A percentile compares a stretch with the other conserved stretches of the same genome.
Evolutionary conservation across 2,113 vertebrate genomes (phyloP).

Genomic region (Spizaetus ornatus): DNA sequence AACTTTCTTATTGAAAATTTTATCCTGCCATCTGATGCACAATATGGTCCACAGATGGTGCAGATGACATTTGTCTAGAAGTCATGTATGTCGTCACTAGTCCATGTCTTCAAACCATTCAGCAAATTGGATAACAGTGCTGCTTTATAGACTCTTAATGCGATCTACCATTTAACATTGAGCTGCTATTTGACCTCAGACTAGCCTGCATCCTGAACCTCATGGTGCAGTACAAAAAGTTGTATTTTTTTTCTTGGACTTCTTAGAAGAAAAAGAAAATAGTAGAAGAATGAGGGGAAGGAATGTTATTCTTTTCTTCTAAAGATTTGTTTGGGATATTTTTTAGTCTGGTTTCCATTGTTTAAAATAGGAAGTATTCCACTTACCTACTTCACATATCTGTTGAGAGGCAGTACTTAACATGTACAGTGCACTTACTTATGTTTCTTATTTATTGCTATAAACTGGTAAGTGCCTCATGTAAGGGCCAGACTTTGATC

Average conservation of each 20-base stretch:
- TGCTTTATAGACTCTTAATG: neutral
- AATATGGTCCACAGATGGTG: slow-evolving; percentile 62
- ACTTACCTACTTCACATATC: neutral
- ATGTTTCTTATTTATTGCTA: neutral
- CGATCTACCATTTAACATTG: neutral
- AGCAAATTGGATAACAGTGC: neutral
- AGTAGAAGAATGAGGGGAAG: neutral
- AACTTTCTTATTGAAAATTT: slow-evolving; percentile 45
- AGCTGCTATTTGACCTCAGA: neutral
- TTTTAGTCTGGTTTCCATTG: neutral
- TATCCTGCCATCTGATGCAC: slow-evolving; percentile 56
- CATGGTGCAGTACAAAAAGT: neutral
- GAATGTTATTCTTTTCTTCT: neutral
- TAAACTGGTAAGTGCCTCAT: neutral
- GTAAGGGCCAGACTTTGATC: neutral
- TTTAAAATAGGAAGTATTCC: neutral
- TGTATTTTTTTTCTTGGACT: neutral
- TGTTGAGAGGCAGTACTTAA: neutral
- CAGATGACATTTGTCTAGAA: slow-evolving; percentile 59
- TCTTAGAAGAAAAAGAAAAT: neutral
- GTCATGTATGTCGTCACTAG: slow-evolving; percentile 35
- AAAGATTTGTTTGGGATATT: neutral
- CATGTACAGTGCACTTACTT: neutral
- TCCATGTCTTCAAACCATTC: slow-evolving; percentile 26
- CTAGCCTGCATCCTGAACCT: neutral